Percentiles rank a stretch among this genome's conserved stretches.
Evolutionary conservation across 1,140 invertebrate genomes (phyloP).

Genomic region (Fopius arisanus): DNA sequence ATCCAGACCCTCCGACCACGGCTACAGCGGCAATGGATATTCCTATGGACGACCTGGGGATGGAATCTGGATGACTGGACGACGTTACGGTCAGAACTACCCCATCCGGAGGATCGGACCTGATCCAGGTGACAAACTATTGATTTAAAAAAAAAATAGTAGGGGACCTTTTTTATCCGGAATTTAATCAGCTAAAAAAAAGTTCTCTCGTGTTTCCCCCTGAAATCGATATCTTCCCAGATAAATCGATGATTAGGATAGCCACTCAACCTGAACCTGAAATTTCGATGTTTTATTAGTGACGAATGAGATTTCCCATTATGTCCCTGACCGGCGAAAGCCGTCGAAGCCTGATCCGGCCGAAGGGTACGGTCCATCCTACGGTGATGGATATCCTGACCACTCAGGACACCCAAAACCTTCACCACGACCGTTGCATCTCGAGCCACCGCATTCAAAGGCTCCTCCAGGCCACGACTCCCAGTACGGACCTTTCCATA

Average conservation of each 20-base stretch:
- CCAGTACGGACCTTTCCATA: conserved; percentile 40
- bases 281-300: too few relatives aligned
- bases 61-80: background rate
- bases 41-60: conserved; percentile 10
- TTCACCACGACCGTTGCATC: conserved; percentile 13
- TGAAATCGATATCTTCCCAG: too few relatives aligned
- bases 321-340: conserved; percentile 32
- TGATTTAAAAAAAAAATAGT: too few relatives aligned
- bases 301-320: conserved; percentile 39
- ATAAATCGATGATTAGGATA: too few relatives aligned
- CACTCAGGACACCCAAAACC: conserved; percentile 46
- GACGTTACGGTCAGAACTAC: conserved; percentile 23
- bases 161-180: too few relatives aligned
- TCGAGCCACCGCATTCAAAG: conserved; percentile 5
- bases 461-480: conserved; percentile 25
- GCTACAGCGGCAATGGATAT: conserved; percentile 26
- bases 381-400: conserved; percentile 51
- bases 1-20: conserved; percentile 26
- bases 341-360: conserved; percentile 41
- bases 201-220: too few relatives aligned
- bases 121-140: conserved; percentile 36
- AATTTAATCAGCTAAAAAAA: too few relatives aligned
- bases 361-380: conserved; percentile 53
- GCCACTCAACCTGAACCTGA: too few relatives aligned
- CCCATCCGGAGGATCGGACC: conserved; percentile 35